Conservation (phyloP, 2,113 vertebrate genomes). For the Limanda limanda region DNA sequence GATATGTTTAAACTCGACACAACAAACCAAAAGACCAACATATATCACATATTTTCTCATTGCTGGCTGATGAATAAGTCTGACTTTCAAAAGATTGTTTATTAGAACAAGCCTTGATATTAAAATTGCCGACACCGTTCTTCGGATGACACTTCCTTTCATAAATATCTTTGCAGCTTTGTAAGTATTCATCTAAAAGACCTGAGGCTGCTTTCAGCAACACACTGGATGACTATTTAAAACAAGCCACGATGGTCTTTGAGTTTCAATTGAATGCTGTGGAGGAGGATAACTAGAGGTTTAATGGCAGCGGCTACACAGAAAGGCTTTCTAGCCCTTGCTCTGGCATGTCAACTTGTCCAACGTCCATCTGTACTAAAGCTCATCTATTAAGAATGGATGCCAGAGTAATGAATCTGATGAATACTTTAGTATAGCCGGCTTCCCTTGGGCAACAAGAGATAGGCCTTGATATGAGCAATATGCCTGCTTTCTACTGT, state of each 20-base stretch:
- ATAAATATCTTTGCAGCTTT: neutral
- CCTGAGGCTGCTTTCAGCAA: neutral
- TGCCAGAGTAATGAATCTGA: slow-evolving; percentile 49
- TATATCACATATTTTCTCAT: neutral
- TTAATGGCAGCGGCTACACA: neutral
- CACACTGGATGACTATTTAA: slow-evolving; percentile 27
- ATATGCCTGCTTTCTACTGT: slow-evolving; percentile 18
- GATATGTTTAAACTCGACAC: slow-evolving; percentile 4
- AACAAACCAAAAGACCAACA: neutral
- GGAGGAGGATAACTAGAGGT: slow-evolving; percentile 46
- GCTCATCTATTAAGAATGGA: slow-evolving; percentile 42
- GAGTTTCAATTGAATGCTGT: slow-evolving; percentile 26
- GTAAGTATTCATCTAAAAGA: neutral
- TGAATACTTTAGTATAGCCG: slow-evolving; percentile 54
- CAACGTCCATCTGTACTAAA: slow-evolving; percentile 48
- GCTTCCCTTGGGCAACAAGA: slow-evolving; percentile 31
- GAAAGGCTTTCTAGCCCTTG: slow-evolving; percentile 24
- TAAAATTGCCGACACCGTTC: neutral
- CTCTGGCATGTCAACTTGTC: slow-evolving; percentile 40
- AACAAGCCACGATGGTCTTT: slow-evolving; percentile 12
- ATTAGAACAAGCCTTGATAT: neutral
- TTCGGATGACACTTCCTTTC: neutral
- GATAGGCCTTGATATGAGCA: slow-evolving; percentile 9
- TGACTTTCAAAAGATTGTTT: neutral
- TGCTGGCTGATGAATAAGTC: neutral